Conservation (phyloP, 2,113 vertebrate species). For the Forbesichthys papilliferus region DNA sequence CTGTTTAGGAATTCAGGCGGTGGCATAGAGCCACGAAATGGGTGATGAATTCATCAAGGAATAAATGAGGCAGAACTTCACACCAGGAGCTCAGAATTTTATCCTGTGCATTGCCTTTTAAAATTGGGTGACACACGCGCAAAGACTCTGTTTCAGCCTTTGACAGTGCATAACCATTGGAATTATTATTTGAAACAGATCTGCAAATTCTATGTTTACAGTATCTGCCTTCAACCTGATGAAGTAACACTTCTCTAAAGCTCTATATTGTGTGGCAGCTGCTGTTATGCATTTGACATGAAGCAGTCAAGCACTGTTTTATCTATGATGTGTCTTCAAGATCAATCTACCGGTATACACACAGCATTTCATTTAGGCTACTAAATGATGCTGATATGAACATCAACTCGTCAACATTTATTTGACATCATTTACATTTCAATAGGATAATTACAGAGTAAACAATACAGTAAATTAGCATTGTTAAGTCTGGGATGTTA, state of each 20-base stretch:
- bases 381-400: no score
- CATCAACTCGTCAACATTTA: no score
- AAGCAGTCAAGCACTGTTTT: no score
- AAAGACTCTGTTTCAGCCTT: neutral
- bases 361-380: no score
- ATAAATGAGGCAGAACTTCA: conserved; percentile 57
- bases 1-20: conserved; percentile 47
- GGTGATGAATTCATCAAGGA: conserved; percentile 61
- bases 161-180: neutral
- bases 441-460: neutral
- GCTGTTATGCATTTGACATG: no score
- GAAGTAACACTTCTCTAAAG: no score
- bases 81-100: conserved; percentile 54
- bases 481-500: neutral
- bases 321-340: no score
- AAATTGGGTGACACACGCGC: conserved; percentile 36
- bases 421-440: neutral
- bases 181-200: conserved; percentile 25
- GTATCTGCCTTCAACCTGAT: neutral
- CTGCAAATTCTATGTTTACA: conserved; percentile 31
- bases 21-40: conserved; percentile 27
- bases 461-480: conserved; percentile 1
- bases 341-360: no score
- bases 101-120: conserved; percentile 45
- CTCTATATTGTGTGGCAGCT: no score